Evolutionary conservation across 2,113 vertebrate species (phyloP).

Genomic region (Sinocyclocheilus grahami): DNA sequence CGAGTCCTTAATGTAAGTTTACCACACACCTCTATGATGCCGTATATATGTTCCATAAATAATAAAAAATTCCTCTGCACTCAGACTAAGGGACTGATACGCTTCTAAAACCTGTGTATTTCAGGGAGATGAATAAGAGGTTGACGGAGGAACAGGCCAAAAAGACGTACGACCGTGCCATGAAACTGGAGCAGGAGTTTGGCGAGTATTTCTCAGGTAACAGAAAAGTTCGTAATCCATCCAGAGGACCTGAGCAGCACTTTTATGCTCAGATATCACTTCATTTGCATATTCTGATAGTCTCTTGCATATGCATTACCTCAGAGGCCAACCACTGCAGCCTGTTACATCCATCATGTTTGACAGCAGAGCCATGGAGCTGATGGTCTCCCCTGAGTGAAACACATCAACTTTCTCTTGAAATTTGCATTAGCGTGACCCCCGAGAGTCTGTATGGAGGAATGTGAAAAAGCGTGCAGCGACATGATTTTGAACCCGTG

Average conservation of each 20-base stretch:
- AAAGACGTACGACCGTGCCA: slow-evolving; percentile 92
- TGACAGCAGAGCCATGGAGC: slow-evolving; percentile 4
- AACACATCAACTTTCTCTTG: slow-evolving; percentile 2
- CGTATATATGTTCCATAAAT: not conserved
- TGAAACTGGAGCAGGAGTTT: slow-evolving; percentile 98
- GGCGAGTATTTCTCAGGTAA: slow-evolving; percentile 98
- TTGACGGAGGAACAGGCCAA: slow-evolving; percentile 96
- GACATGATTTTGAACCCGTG: not conserved
- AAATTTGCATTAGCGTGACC: slow-evolving; percentile 39
- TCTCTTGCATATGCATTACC: slow-evolving; percentile 43
- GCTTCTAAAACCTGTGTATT: not conserved
- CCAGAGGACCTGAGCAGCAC: not conserved
- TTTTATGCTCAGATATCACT: not conserved
- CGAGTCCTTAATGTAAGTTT: slow-evolving; percentile 94
- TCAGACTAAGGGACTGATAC: not conserved
- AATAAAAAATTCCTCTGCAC: not conserved
- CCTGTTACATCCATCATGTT: slow-evolving; percentile 18
- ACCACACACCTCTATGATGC: not conserved
- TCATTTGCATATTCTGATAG: slow-evolving; percentile 42
- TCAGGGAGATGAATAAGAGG: slow-evolving; percentile 97
- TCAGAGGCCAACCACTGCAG: slow-evolving; percentile 13
- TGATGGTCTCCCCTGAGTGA: not conserved
- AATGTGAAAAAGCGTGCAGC: not conserved
- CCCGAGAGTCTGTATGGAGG: not conserved
- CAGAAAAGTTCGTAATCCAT: slow-evolving; percentile 1